phyloP scores from a whole-genome alignment of 2,888 invertebrate genomes.

The Oithona nana region DNA sequence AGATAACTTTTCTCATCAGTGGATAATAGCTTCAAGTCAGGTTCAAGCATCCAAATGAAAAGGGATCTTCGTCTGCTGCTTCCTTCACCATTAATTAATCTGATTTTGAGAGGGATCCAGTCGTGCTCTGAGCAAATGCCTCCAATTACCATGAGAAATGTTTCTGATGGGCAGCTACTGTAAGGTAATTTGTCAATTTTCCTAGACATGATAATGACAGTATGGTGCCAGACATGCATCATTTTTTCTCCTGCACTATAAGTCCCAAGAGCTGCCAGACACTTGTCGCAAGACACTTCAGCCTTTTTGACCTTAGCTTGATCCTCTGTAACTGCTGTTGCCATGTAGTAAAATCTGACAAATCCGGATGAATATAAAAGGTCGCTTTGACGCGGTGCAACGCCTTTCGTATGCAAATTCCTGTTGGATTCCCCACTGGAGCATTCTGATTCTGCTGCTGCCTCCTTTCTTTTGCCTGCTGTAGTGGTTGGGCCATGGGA shows the following conservation, averaged over 20 bases:
- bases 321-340: too few relatives aligned
- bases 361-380: not conserved
- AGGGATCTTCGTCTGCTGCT: not conserved
- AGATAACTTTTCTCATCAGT: not conserved
- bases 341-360: not conserved
- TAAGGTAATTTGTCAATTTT: not conserved
- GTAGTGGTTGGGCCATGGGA: not conserved
- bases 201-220: not conserved
- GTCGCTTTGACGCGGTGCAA: not conserved
- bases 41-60: not conserved
- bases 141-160: not conserved
- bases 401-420: not conserved
- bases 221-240: not conserved
- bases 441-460: too few relatives aligned
- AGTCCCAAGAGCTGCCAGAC: not conserved
- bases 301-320: not conserved
- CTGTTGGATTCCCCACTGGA: not conserved
- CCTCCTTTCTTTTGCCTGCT: too few relatives aligned
- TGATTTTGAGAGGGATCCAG: not conserved
- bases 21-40: not conserved
- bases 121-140: not conserved
- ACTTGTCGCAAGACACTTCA: not conserved
- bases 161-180: not conserved
- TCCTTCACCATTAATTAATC: too few relatives aligned
- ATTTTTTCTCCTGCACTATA: not conserved